Evolutionary conservation across 2,888 invertebrate genomes (phyloP), one percentile per base, ranked within the genome.

Genomic region (Acleris laterana): DNA sequence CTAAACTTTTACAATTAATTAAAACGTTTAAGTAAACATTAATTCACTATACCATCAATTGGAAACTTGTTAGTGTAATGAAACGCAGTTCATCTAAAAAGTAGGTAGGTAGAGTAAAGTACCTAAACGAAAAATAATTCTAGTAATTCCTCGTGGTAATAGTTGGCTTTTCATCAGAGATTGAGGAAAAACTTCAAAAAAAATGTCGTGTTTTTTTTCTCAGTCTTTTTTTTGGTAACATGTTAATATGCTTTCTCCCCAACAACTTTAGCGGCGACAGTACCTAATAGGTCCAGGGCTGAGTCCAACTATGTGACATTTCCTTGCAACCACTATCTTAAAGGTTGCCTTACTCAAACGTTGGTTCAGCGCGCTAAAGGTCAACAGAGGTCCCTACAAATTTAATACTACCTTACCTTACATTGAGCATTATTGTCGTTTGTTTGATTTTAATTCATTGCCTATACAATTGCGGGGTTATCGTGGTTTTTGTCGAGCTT

Each of bases 301-400:
- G 76, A 86, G 90, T 88, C 90, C 88, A 89, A 89, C 90, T 89
- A 90, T 88, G 90, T 92, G 92, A 90, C 92, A 93, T 92, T 93
- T 92, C 82, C 88, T 83, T 76, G 85, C 85, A 86, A 85, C 87
- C 87, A 86, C 87, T 86, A 89, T 88, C 89, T 79, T 83, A 90
- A 91, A 92, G 90, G 90, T 91, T 85, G 82, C 49, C 81, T 78
- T 83, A 79, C 78, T 82, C 80, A 83, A 85, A 82, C 76, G 74
- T 71, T 63, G 71, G 71, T 69, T 72, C 84, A 83, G 84, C 79
- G 82, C 81, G 84, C 83, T 75, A 87, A 87, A 85, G 84, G 93
- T 93, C 88, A 88, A 82, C 78, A 78, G 79, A 78, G 77, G 76
- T 74, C 62, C 68, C 51, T 86, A 89, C 89, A 89, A 89, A 90